phyloP scores from a whole-genome alignment of 2,797 vertebrate species.

The Halcyon leucocephala region DNA sequence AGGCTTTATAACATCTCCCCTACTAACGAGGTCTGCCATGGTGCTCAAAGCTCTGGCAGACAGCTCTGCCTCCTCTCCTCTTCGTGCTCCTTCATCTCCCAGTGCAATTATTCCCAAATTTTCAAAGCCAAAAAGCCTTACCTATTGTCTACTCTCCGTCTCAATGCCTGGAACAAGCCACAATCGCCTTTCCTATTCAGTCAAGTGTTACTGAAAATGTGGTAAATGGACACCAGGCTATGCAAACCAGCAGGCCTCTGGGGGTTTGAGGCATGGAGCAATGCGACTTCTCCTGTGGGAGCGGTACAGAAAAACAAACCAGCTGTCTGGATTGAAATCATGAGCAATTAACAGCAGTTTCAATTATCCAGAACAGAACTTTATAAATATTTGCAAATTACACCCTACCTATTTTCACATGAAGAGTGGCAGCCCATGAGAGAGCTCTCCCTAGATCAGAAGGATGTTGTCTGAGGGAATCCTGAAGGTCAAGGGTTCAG shows the following conservation, averaged over 20 bases:
- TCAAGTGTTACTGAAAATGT: background rate
- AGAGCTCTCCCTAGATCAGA: background rate
- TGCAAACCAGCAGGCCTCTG: background rate
- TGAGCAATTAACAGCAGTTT: constrained; percentile 47
- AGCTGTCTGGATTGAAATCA: constrained; percentile 56
- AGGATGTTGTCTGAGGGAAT: background rate
- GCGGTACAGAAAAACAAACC: background rate
- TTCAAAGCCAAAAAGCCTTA: constrained; percentile 18
- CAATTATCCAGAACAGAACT: constrained; percentile 36
- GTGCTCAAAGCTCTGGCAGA: background rate
- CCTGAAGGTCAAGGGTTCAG: constrained; percentile 10
- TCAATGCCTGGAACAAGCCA: background rate
- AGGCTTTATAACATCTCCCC: background rate
- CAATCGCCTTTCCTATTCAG: background rate
- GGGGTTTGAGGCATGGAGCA: constrained; percentile 19
- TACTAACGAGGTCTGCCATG: background rate
- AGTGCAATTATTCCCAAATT: background rate
- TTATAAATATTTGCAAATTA: constrained; percentile 45
- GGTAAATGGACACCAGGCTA: background rate
- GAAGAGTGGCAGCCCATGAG: background rate
- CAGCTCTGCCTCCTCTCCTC: background rate
- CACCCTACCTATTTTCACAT: constrained; percentile 30
- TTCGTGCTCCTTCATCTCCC: background rate
- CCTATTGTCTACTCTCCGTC: background rate
- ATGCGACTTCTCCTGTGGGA: constrained; percentile 46